A percentile compares a stretch with the other conserved stretches of the same genome.
These are phyloP conservation scores for Gulo gulo DNA, from an alignment of 2,113 vertebrate species.

Conservation along the genomic window DNA sequence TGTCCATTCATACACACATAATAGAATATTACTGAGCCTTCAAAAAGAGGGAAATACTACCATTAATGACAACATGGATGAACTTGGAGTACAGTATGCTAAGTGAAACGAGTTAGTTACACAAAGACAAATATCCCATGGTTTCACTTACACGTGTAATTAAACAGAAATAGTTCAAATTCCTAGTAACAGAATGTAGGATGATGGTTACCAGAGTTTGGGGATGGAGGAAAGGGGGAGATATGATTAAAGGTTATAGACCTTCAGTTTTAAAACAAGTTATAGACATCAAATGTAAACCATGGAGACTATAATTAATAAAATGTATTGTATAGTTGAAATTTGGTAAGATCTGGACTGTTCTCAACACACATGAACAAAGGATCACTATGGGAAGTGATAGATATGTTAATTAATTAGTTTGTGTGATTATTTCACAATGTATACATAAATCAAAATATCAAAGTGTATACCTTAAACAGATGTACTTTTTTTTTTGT, in stretches of 20 bases:
- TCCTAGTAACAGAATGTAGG: neutral
- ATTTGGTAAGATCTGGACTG: neutral
- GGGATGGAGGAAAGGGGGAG: neutral
- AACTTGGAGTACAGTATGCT: neutral
- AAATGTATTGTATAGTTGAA: neutral
- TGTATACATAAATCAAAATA: neutral
- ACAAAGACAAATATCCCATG: neutral
- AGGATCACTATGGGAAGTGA: neutral
- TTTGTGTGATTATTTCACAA: neutral
- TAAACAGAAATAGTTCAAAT: neutral
- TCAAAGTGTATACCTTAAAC: neutral
- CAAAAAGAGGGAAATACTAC: neutral
- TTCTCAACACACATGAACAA: neutral
- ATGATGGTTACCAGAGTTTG: neutral
- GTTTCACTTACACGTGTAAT: neutral
- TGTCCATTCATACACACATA: neutral
- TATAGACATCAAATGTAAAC: neutral
- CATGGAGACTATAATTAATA: neutral
- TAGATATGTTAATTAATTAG: neutral
- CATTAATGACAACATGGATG: neutral
- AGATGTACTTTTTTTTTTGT: neutral
- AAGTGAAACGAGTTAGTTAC: neutral
- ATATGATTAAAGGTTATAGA: neutral
- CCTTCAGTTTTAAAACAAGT: neutral
- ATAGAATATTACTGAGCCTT: neutral